Percentiles rank a stretch among this genome's conserved stretches.
Evolutionary conservation across 2,888 invertebrate species (phyloP).

Genomic region (Hetaerina titia): DNA sequence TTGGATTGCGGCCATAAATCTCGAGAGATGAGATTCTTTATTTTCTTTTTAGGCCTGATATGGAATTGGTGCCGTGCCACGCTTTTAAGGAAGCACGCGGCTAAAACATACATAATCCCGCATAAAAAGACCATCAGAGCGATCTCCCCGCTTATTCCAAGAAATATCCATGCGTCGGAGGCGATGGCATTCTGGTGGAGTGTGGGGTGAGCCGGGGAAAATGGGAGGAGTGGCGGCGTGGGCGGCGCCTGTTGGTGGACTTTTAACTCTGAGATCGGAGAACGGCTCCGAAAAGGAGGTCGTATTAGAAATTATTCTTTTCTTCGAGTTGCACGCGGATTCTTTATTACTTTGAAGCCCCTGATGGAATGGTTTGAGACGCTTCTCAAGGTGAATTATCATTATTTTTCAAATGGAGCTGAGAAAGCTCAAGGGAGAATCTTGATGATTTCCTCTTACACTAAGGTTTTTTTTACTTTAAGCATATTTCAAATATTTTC

Average conservation of each 20-base stretch:
- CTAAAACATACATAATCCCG: constrained; percentile 11
- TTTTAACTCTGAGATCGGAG: neutral
- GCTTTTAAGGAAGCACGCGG: constrained; percentile 44
- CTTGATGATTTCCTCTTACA: no score
- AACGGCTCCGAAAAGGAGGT: neutral
- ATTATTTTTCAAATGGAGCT: no score
- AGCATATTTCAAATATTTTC: no score
- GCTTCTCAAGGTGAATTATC: neutral
- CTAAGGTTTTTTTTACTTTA: no score
- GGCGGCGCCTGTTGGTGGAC: constrained; percentile 16
- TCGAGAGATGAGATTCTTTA: constrained; percentile 62
- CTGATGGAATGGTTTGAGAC: neutral
- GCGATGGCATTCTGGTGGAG: neutral
- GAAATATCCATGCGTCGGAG: neutral
- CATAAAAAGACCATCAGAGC: constrained; percentile 18
- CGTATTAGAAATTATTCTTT: neutral
- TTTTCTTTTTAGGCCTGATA: neutral
- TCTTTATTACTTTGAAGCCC: neutral
- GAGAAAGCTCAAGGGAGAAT: no score
- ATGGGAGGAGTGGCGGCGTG: neutral
- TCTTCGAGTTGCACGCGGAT: neutral
- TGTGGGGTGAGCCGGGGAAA: neutral
- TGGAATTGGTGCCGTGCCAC: constrained; percentile 40
- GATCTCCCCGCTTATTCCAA: neutral
- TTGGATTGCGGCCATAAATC: constrained; percentile 58